Percentiles rank a stretch among this genome's conserved stretches.
Evolutionary conservation across 2,888 invertebrate genomes (phyloP).

Genomic region (Leptinotarsa tumamoca): DNA sequence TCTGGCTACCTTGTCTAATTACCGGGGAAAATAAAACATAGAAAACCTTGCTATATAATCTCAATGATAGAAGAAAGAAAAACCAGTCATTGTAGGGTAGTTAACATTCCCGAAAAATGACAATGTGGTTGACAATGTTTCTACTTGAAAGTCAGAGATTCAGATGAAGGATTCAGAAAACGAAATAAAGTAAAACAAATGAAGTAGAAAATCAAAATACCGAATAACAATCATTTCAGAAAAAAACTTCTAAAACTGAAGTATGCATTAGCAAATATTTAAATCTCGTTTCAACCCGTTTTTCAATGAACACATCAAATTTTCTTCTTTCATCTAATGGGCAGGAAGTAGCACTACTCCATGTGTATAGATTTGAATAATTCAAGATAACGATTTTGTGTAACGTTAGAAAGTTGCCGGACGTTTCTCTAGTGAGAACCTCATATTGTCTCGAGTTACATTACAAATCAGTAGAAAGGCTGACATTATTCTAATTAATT

Average conservation of each 20-base stretch:
- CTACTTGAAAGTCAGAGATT: too few relatives aligned
- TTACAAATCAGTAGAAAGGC: conserved; percentile 17
- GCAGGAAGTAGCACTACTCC: not conserved
- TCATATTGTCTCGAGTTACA: conserved; percentile 16
- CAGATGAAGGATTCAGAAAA: too few relatives aligned
- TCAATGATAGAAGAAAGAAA: too few relatives aligned
- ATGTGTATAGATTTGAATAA: not conserved
- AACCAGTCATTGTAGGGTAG: too few relatives aligned
- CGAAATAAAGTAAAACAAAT: too few relatives aligned
- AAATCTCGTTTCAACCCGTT: not conserved
- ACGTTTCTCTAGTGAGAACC: not conserved
- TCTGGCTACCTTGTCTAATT: too few relatives aligned
- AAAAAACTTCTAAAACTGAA: not conserved
- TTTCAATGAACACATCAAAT: not conserved
- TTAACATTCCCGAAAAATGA: too few relatives aligned
- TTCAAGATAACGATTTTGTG: conserved; percentile 8
- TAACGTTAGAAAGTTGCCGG: conserved; percentile 4
- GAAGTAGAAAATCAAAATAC: too few relatives aligned
- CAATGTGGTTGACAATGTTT: too few relatives aligned
- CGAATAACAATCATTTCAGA: too few relatives aligned
- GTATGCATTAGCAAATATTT: not conserved
- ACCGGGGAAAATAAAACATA: too few relatives aligned
- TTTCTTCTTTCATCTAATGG: not conserved
- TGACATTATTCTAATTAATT: conserved; percentile 16
- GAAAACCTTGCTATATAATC: too few relatives aligned